Conservation (phyloP, 2,113 vertebrate species). For the Epinephelus cyanopodus region DNA sequence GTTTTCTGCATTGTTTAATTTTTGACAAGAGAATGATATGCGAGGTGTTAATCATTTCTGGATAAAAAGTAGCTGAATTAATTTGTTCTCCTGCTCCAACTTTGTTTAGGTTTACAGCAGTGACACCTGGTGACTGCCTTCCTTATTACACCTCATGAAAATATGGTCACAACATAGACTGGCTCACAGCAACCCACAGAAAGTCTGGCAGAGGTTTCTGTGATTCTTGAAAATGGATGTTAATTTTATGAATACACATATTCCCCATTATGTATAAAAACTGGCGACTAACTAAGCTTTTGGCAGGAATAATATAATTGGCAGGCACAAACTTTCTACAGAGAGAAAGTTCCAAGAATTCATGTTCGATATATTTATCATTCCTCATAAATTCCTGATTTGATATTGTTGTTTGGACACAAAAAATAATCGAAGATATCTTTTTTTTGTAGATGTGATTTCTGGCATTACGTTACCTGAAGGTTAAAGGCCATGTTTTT, state of each 20-base stretch:
- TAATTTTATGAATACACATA: not conserved
- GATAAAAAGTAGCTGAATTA: not conserved
- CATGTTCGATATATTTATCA: not conserved
- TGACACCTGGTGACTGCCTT: slow-evolving; percentile 27
- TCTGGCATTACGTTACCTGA: no score
- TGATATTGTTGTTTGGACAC: not conserved
- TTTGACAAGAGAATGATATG: not conserved
- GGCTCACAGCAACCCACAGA: not conserved
- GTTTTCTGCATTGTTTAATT: not conserved
- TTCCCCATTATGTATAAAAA: not conserved
- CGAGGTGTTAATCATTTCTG: not conserved
- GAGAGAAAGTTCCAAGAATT: not conserved
- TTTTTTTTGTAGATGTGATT: not conserved
- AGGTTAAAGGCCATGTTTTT: no score
- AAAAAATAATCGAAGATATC: not conserved
- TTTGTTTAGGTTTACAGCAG: slow-evolving; percentile 15
- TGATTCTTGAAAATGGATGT: not conserved
- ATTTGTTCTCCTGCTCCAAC: not conserved
- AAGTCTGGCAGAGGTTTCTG: not conserved
- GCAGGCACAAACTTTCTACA: not conserved
- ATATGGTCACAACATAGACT: not conserved
- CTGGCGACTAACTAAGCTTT: not conserved
- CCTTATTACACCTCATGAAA: not conserved
- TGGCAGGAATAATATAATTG: not conserved
- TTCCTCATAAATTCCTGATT: not conserved